These are phyloP conservation scores for Meteorus sp. DNA, from an alignment of 1,140 invertebrate genomes.

Conservation along the genomic window DNA sequence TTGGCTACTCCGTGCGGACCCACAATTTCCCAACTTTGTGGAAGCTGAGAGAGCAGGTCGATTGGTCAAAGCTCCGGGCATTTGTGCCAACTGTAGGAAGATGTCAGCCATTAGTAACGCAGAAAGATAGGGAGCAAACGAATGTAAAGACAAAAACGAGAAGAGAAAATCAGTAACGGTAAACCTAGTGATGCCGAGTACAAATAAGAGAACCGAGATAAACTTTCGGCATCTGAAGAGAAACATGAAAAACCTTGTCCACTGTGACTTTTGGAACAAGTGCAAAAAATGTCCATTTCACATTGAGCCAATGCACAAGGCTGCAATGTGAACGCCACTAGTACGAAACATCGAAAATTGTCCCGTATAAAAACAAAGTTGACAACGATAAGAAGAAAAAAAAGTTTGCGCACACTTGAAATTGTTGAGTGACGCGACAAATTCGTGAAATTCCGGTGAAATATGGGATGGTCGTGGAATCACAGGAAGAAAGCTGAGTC, in stretches of 20 bases:
- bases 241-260: constrained; percentile 37
- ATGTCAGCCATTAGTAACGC: constrained; percentile 34
- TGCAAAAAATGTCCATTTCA: neutral
- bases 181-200: neutral
- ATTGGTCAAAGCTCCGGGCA: constrained; percentile 16
- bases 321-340: no score
- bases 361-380: no score
- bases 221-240: constrained; percentile 4
- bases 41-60: constrained; percentile 16
- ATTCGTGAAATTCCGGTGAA: constrained; percentile 26
- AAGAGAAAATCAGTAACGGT: constrained; percentile 12
- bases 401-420: neutral
- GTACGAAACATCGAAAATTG: neutral
- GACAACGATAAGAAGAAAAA: neutral
- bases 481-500: constrained; percentile 53
- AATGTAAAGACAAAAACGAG: constrained; percentile 19
- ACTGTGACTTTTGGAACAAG: neutral
- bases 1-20: constrained; percentile 6
- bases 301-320: neutral
- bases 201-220: neutral
- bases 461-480: constrained; percentile 60
- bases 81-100: constrained; percentile 20
- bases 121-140: constrained; percentile 9
- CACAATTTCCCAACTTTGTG: neutral
- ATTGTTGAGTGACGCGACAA: constrained; percentile 11